Percentiles rank a stretch among this genome's conserved stretches.
Conservation (phyloP, 2,797 vertebrate genomes). For the Micropoecilia bifurca region DNA sequence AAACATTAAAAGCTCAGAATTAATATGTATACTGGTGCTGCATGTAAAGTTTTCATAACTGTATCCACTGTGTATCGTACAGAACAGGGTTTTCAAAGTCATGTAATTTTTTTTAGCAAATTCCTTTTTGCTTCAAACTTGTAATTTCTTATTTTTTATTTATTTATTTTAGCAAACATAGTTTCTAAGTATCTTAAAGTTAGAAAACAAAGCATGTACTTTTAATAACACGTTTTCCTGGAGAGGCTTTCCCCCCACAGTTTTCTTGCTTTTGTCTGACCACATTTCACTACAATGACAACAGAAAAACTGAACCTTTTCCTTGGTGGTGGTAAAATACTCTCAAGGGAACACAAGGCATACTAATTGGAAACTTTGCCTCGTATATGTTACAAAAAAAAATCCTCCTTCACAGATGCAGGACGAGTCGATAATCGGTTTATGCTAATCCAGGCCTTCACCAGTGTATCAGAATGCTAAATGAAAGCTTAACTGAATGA, state of each 20-base stretch:
- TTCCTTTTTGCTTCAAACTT: too few species aligned
- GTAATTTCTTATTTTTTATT: too few species aligned
- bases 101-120: too few species aligned
- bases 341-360: slow-evolving; percentile 31
- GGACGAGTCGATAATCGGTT: slow-evolving; percentile 68
- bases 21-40: too few species aligned
- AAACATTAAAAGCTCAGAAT: too few species aligned
- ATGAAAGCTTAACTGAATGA: slow-evolving; percentile 68
- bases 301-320: slow-evolving; percentile 37
- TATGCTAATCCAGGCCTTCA: slow-evolving; percentile 72
- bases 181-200: too few species aligned
- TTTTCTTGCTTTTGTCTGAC: slow-evolving; percentile 15
- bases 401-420: slow-evolving; percentile 55
- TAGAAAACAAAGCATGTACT: neutral
- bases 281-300: slow-evolving; percentile 20
- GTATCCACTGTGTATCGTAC: too few species aligned
- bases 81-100: too few species aligned
- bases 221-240: neutral
- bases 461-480: slow-evolving; percentile 72
- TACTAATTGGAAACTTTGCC: slow-evolving; percentile 65
- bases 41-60: too few species aligned
- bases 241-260: neutral
- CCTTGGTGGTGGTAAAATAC: slow-evolving; percentile 37
- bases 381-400: slow-evolving; percentile 52
- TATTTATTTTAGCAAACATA: too few species aligned